phyloP scores from a whole-genome alignment of 2,888 invertebrate species.

The Lasius fuliginosus region DNA sequence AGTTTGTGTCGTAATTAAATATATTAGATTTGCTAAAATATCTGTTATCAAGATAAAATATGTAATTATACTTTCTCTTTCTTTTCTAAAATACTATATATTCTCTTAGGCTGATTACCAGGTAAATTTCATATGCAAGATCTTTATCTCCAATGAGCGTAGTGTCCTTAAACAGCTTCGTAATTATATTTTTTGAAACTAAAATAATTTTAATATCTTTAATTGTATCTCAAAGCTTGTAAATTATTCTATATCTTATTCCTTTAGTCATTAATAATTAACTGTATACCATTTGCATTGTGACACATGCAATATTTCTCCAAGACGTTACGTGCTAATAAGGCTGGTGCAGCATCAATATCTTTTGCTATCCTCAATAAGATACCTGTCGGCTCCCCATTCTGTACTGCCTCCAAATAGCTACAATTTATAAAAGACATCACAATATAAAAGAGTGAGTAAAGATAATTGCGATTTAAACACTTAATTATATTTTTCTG shows the following conservation, averaged over 20 bases:
- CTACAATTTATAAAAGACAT: constrained; percentile 51
- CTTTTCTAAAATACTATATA: constrained; percentile 9
- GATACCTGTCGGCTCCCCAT: constrained; percentile 88
- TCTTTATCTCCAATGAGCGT: constrained; percentile 91
- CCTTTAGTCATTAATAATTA: constrained; percentile 1
- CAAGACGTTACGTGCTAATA: constrained; percentile 88
- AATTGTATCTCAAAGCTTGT: constrained; percentile 79
- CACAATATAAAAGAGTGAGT: constrained; percentile 17
- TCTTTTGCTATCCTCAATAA: constrained; percentile 88
- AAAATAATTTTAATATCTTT: constrained; percentile 76
- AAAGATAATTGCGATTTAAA: constrained; percentile 29
- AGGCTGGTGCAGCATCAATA: constrained; percentile 88
- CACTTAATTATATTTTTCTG: neutral
- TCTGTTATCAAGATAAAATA: neutral
- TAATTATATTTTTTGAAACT: constrained; percentile 87
- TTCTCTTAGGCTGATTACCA: constrained; percentile 87
- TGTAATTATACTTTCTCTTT: neutral
- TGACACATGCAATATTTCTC: constrained; percentile 86
- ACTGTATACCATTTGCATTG: constrained; percentile 71
- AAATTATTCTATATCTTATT: constrained; percentile 76
- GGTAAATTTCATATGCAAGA: constrained; percentile 91
- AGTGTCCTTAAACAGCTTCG: constrained; percentile 90
- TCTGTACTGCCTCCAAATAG: constrained; percentile 83
- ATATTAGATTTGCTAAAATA: constrained; percentile 13
- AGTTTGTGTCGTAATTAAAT: constrained; percentile 49